Evolutionary conservation across 92 coral and sea anemone genomes (phyloP), one percentile per base, ranked within the genome.

Genomic region (Palythoa caribaeorum): DNA sequence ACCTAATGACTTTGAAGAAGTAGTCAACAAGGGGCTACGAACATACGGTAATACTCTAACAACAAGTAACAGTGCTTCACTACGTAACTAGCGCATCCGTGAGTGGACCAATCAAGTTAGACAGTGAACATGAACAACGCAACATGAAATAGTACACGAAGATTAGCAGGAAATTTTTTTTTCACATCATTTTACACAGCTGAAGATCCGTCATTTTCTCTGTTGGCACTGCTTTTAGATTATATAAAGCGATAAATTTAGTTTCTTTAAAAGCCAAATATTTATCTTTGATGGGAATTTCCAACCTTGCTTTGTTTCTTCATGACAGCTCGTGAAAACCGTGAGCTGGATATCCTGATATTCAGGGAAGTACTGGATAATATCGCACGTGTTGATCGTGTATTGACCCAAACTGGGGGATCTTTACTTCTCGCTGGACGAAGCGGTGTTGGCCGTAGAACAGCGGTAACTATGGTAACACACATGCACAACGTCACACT

Each of bases 401-500:
- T 94, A 65, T 79, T 97, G 70, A 97, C 99, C 63, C 87, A 88
- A 75, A 96, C 98, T 59, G 98, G 98, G 20, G 99, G 99, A 83
- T 97, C 98, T 2, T 94, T 97, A 19, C 92, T 97, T 17, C 87
- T 97, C 91, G 99, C 99, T 78, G 99, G 99, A 38, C 97, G 99
- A 52, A 97, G 99, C 78, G 99, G 99, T 52, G 99, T 95, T 51
- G 99, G 99, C 52, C 97, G 99, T 6, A 87, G 99, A 84, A 97
- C 99, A 70, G 99, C 99, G 85, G 98, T 94, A 62, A 89, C 98
- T 65, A 90, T 97, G 62, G 99, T 97, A 69, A 93, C 99, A 39
- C 99, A 97, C 91, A 97, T 97, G 99, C 99, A 97, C 91, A 97
- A 96, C 88, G 90, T 97, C 35, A 94, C 96, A 76, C 88, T 97